Evolutionary conservation across 2,888 invertebrate genomes (phyloP).

Genomic region (Brachylomia viminalis): DNA sequence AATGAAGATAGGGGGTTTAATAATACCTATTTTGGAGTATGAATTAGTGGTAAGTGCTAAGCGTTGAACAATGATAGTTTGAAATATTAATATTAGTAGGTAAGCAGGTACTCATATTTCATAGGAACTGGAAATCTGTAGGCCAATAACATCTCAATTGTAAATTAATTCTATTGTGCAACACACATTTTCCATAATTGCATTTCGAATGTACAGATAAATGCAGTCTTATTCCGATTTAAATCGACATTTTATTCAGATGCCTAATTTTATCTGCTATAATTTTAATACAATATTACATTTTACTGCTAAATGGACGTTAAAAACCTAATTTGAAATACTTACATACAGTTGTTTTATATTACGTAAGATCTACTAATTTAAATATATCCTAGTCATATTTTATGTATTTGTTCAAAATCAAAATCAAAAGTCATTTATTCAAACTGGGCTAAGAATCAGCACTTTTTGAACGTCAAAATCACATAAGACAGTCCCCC

Average conservation of each 20-base stretch:
- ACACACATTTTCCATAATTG: slow-evolving; percentile 36
- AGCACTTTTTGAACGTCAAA: no score
- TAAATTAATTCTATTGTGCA: slow-evolving; percentile 35
- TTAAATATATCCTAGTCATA: background rate
- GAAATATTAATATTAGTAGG: slow-evolving; percentile 18
- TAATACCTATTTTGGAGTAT: slow-evolving; percentile 39
- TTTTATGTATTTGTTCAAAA: background rate
- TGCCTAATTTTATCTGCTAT: slow-evolving; percentile 26
- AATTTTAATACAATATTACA: slow-evolving; percentile 37
- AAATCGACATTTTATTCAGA: slow-evolving; percentile 51
- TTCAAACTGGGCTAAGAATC: no score
- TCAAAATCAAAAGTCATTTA: no score
- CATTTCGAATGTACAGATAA: slow-evolving; percentile 36
- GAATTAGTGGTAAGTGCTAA: slow-evolving; percentile 33
- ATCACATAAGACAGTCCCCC: no score
- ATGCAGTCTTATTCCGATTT: slow-evolving; percentile 30
- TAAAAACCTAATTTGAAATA: slow-evolving; percentile 2
- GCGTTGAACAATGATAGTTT: slow-evolving; percentile 29
- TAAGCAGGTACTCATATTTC: slow-evolving; percentile 30
- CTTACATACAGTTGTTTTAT: background rate
- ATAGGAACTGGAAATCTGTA: slow-evolving; percentile 12
- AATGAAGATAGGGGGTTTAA: slow-evolving; percentile 47
- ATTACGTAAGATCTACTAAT: background rate
- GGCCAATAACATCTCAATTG: slow-evolving; percentile 21
- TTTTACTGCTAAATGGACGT: slow-evolving; percentile 8